These are phyloP conservation scores for Heliconius erato DNA, from an alignment of 2,888 invertebrate species.

Conservation along the genomic window DNA sequence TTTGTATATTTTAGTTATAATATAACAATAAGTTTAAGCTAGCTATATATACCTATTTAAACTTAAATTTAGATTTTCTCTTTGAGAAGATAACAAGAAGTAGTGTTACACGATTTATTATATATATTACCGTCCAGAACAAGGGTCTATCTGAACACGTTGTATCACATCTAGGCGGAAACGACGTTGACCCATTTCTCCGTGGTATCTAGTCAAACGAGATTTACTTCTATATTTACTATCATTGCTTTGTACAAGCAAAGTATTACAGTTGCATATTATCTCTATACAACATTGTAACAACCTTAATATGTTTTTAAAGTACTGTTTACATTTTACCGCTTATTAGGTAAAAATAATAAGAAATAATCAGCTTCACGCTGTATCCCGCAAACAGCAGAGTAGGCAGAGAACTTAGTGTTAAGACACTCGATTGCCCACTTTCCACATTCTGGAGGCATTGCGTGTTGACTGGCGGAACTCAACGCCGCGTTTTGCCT, in stretches of 20 bases:
- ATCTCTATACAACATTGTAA: background rate
- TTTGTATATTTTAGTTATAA: no score
- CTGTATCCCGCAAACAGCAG: no score
- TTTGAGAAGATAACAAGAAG: constrained; percentile 10
- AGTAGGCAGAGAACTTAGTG: no score
- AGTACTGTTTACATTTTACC: no score
- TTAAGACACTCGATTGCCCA: no score
- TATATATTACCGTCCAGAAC: constrained; percentile 14
- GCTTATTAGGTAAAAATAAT: no score
- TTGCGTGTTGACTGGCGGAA: no score
- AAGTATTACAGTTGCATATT: constrained; percentile 8
- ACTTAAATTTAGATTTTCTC: background rate
- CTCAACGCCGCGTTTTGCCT: no score
- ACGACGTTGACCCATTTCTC: constrained; percentile 28
- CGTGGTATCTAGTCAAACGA: constrained; percentile 11
- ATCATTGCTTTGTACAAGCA: constrained; percentile 14
- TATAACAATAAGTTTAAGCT: no score
- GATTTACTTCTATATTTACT: constrained; percentile 27
- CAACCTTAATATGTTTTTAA: background rate
- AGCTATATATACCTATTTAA: background rate
- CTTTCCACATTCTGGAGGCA: no score
- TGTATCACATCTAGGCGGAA: constrained; percentile 28
- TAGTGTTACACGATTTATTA: constrained; percentile 1
- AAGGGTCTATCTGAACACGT: constrained; percentile 17
- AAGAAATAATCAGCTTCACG: no score